A percentile compares a stretch with the other conserved stretches of the same genome.
Evolutionary conservation across 2,113 vertebrate species (phyloP).

Genomic region (Rhinoderma darwinii): DNA sequence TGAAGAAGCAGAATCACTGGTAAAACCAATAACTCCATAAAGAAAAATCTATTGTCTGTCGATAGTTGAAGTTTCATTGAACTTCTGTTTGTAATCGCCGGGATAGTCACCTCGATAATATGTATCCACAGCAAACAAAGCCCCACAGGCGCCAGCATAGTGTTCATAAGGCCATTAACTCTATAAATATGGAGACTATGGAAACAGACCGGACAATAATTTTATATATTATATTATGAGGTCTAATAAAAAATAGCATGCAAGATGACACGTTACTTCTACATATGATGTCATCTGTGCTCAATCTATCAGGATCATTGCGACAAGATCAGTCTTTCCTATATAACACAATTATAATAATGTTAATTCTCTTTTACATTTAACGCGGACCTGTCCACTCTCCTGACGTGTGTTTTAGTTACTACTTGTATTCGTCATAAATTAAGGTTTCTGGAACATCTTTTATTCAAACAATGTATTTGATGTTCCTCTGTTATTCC

Average conservation of each 20-base stretch:
- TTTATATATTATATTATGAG: not conserved
- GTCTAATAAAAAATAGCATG: not conserved
- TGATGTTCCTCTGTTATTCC: no score
- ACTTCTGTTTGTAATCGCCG: slow-evolving; percentile 8
- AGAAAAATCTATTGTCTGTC: slow-evolving; percentile 13
- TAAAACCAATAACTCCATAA: slow-evolving; percentile 17
- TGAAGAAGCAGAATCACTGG: not conserved
- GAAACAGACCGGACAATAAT: no score
- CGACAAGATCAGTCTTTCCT: no score
- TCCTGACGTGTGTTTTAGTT: no score
- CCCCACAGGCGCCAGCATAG: not conserved
- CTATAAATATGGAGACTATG: no score
- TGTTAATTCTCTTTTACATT: no score
- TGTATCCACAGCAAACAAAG: slow-evolving; percentile 32
- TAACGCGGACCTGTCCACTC: no score
- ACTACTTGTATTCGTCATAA: no score
- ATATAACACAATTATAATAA: no score
- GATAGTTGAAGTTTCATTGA: not conserved
- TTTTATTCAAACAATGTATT: no score
- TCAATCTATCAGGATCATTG: not conserved
- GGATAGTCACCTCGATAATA: slow-evolving; percentile 28
- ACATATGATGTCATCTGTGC: not conserved
- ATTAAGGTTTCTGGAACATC: no score
- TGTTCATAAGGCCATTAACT: not conserved
- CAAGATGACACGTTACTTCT: not conserved